Evolutionary conservation across 2,797 vertebrate species (phyloP), one percentile per base, ranked within the genome.

Genomic region (Protonibea diacanthus): DNA sequence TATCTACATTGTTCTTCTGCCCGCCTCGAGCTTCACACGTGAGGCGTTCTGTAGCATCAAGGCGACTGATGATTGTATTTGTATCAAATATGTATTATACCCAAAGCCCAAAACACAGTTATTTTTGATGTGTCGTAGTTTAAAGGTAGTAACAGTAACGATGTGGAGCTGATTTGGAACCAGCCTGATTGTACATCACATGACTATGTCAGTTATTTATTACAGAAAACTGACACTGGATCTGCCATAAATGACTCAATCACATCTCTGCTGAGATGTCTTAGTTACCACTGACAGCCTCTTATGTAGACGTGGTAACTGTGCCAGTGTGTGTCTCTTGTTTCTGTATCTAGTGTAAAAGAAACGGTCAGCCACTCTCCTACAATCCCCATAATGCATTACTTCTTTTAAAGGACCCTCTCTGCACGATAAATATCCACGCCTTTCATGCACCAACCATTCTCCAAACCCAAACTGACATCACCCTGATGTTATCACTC

Each of bases 1-100:
- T 29, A 63, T 80, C 75, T 49, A 64, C 63, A 65, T 66, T 81
- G 70, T 86, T 84, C 68, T 76, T 45, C 20, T 23, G 47, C 48
- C 69, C 20, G 33, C 74, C 75, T 82, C 14, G 21, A 71, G 40
- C 67, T 10, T 8, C 12, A 14, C n/a, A 6, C 44, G 29, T n/a
- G 48, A 40, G 48, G 48, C 11, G 27, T 9, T 66, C 17, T 18
- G 11, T 5, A 45, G 58, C 47, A 76, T 20, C 20, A 18, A 8
- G 12, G 38, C 20, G 13, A 52, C 11, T 17, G 7, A 40, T 48
- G 40, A 51, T 21, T 74, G 25, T 9, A 25, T 69, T 38, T 23
- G 25, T 48, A 42, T 63, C n/a, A 65, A 47, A 27, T 56, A 48
- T 59, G 13, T 33, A 33, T 33, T 7, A 33, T 33, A 70, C 64